Evolutionary conservation across 2,797 vertebrate species (phyloP).

Genomic region (Sebastes diploproa): DNA sequence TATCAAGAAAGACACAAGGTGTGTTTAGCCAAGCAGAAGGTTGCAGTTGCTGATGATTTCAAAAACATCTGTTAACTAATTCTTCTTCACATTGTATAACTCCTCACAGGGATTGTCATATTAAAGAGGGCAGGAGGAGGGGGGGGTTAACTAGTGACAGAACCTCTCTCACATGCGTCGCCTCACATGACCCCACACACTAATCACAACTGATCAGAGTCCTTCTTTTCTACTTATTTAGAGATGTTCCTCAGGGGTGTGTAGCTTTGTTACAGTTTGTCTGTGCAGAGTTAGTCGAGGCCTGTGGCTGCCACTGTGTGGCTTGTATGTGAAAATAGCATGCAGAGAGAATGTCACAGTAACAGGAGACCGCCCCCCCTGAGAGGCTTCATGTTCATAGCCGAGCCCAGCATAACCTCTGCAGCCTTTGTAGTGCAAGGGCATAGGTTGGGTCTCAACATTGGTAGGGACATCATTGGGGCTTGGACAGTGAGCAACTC

Average conservation of each 20-base stretch:
- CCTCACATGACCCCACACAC: constrained; percentile 28
- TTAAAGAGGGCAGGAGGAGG: background rate
- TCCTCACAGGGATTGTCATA: background rate
- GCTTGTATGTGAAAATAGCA: constrained; percentile 59
- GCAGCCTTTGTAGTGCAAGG: background rate
- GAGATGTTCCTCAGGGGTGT: background rate
- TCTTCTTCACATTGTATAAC: background rate
- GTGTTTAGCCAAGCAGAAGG: background rate
- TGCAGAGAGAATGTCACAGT: constrained; percentile 58
- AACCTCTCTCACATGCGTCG: constrained; percentile 48
- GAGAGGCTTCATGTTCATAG: background rate
- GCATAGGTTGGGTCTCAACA: too few relatives aligned
- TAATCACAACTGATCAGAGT: constrained; percentile 13
- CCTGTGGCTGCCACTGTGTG: background rate
- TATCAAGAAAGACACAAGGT: background rate
- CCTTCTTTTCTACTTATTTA: background rate
- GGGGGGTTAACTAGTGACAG: background rate
- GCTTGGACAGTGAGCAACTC: too few relatives aligned
- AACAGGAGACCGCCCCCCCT: constrained; percentile 45
- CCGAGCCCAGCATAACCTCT: background rate
- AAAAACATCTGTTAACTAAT: background rate
- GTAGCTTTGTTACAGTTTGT: background rate
- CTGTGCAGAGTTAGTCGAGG: background rate
- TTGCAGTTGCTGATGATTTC: background rate
- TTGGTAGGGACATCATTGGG: too few relatives aligned